Base-by-base conservation (phyloP, 2,888 invertebrate species). In the Pseudolycoriella hygida region DNA sequence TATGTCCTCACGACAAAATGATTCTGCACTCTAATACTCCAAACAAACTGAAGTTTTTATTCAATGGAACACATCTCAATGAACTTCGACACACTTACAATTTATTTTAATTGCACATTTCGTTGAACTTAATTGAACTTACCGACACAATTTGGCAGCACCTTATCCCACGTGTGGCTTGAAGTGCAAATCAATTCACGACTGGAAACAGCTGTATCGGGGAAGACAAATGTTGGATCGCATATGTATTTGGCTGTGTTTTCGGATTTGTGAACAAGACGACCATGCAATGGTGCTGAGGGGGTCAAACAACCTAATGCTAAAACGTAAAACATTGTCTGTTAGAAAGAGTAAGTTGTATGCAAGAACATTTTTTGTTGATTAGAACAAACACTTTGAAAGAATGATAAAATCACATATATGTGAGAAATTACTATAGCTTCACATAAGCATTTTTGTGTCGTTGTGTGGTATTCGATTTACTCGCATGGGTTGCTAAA, bases 281-380 rank as follows among this genome's bases (percentile, higher is more conserved):
- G 77, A 41, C 80, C 81, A 61, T 76, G 73, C 58, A 70, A 68
- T 54, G 83, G 83, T 56, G 76, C 65, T 55, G 65, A 55, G 30
- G 74, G 67, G 25, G 76, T 74, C 12, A 77, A 71, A 58, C 83
- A 83, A 45, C 80, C 80, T 47, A 80, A 60, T 57, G 77, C 80
- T 79, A 63, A 43, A 53, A 8, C 3, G 15, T 12, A 34, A 34
- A 34, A 25, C 8, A 25, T 6, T 25, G 25, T 25, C 8, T 4
- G 25, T 25, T 25, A 25, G 25, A 25, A 25, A 25, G 25, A 25
- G 25, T 25, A 8, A 25, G 25, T 25, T 25, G n/a, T n/a, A n/a
- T n/a, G n/a, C n/a, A n/a, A n/a, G n/a, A n/a, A n/a, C 25, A 8
- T 6, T 25, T 25, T 25, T 4, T 25, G 25, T 25, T 25, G 25